These are phyloP conservation scores for Oscheius onirici DNA, from an alignment of 2,888 invertebrate genomes.

Conservation along the genomic window DNA sequence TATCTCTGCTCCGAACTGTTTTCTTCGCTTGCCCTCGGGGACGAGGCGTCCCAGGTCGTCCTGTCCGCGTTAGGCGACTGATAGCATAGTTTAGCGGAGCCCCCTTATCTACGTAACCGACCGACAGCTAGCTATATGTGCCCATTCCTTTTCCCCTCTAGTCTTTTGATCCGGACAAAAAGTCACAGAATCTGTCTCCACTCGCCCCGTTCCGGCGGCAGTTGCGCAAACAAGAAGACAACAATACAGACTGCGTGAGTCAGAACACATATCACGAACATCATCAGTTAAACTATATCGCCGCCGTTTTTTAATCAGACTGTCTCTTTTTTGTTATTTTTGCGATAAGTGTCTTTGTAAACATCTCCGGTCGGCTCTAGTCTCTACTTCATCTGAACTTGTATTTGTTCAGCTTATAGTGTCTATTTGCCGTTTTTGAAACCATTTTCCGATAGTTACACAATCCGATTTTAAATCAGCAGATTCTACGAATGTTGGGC, in stretches of 20 bases:
- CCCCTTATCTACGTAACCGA: neutral
- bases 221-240: conserved; percentile 22
- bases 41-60: conserved; percentile 10
- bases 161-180: conserved; percentile 17
- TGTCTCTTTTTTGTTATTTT: neutral
- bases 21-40: neutral
- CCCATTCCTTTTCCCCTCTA: conserved; percentile 1
- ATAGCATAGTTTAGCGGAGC: conserved; percentile 31
- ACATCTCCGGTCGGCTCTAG: no score
- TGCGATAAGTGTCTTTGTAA: neutral
- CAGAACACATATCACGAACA: neutral
- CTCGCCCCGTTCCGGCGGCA: conserved; percentile 15
- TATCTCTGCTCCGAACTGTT: neutral
- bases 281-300: conserved; percentile 17
- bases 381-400: no score
- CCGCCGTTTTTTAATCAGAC: neutral
- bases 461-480: no score
- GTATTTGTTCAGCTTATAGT: no score
- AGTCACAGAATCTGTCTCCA: neutral
- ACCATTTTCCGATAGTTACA: no score
- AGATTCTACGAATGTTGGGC: no score
- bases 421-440: no score
- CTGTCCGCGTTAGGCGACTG: conserved; percentile 9
- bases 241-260: conserved; percentile 23
- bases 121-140: conserved; percentile 17